phyloP scores from a whole-genome alignment of 2,113 vertebrate genomes.

The Megaptera novaeangliae region DNA sequence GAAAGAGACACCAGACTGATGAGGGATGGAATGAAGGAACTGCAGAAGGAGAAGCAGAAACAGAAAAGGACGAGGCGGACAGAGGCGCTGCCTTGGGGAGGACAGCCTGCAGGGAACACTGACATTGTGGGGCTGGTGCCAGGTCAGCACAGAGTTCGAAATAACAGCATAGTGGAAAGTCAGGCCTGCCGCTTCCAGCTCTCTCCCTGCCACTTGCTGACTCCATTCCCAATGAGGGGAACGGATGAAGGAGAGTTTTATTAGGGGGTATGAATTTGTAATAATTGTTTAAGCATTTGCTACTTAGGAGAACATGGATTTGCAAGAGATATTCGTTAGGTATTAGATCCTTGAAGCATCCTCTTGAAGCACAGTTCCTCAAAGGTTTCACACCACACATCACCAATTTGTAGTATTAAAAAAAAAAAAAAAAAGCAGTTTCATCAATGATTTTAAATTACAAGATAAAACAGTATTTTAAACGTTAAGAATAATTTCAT shows the following conservation, averaged over 20 bases:
- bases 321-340: neutral
- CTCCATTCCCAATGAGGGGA: neutral
- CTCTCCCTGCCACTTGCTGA: neutral
- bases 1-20: neutral
- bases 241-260: neutral
- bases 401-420: neutral
- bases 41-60: neutral
- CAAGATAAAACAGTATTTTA: neutral
- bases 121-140: accelerated
- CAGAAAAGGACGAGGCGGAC: neutral
- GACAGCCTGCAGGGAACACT: neutral
- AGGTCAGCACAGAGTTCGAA: neutral
- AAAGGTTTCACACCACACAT: neutral
- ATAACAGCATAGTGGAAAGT: no score
- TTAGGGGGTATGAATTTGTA: neutral
- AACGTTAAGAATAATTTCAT: neutral
- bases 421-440: neutral
- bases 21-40: neutral
- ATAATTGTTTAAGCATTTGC: neutral
- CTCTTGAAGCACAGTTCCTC: neutral
- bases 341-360: neutral
- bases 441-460: neutral
- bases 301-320: neutral
- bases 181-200: neutral
- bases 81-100: neutral